Percentiles rank a stretch among this genome's conserved stretches.
Conservation (phyloP, 2,797 vertebrate genomes). For the Clarias platycephalus region DNA sequence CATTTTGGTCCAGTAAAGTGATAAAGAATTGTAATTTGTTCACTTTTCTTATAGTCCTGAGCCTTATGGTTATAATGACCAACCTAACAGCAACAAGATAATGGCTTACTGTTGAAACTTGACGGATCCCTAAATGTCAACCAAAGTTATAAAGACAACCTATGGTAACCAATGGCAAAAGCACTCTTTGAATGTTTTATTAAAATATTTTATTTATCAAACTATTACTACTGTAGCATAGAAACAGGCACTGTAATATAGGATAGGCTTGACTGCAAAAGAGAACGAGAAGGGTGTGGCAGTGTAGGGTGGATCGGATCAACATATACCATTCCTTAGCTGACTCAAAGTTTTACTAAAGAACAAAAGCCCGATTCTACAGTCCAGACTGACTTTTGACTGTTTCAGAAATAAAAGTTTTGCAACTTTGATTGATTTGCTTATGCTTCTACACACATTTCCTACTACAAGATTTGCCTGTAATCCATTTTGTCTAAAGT, state of each 20-base stretch:
- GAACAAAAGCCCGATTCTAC: background rate
- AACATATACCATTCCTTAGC: constrained; percentile 39
- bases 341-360: background rate
- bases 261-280: constrained; percentile 33
- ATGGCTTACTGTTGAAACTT: constrained; percentile 8
- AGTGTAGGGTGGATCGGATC: constrained; percentile 55
- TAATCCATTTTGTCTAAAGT: background rate
- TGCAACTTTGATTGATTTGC: background rate
- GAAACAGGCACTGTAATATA: constrained; percentile 8
- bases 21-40: constrained; percentile 7
- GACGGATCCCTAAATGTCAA: background rate
- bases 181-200: background rate
- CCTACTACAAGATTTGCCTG: background rate
- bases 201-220: background rate
- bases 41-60: background rate
- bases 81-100: background rate
- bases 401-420: background rate
- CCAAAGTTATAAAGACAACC: no score
- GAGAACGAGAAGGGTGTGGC: constrained; percentile 76
- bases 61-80: background rate
- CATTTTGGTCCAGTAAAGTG: background rate
- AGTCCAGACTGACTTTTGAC: no score
- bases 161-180: background rate
- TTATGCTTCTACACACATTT: background rate
- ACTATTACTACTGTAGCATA: no score